phyloP scores from a whole-genome alignment of 2,888 invertebrate species.

The Pinctada fucata region DNA sequence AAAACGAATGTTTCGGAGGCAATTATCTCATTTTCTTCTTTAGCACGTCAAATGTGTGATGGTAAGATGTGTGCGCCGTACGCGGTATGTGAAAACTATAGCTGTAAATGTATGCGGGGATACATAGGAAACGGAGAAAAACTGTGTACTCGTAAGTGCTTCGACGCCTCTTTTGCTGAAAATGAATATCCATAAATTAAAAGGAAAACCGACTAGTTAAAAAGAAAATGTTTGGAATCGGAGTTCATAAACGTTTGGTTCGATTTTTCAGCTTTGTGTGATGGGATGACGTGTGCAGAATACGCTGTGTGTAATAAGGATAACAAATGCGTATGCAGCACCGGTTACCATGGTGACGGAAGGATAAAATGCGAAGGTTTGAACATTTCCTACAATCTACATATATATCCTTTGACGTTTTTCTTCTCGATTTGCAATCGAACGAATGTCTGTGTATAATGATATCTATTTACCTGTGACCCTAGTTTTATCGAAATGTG shows the following conservation, averaged over 20 bases:
- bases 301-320: conserved; percentile 27
- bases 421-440: no score
- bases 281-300: conserved; percentile 28
- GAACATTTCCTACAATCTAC: background rate
- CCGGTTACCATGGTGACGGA: conserved; percentile 32
- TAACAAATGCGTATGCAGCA: conserved; percentile 22
- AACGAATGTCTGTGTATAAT: no score
- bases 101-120: conserved; percentile 26
- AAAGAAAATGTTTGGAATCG: no score
- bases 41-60: conserved; percentile 30
- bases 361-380: conserved; percentile 30
- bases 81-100: conserved; percentile 28
- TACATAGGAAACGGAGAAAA: conserved; percentile 28
- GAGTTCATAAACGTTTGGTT: no score
- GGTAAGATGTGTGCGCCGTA: conserved; percentile 29
- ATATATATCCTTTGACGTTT: no score
- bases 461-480: no score
- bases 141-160: conserved; percentile 24
- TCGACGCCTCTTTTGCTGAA: no score
- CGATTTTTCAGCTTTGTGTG: conserved; percentile 14
- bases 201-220: no score
- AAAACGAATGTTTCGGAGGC: no score
- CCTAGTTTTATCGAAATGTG: conserved; percentile 14
- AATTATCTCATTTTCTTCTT: background rate
- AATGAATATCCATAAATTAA: no score